These are phyloP conservation scores for Darevskia nairensis DNA, from an alignment of 2,797 vertebrate species.

Conservation along the genomic window DNA sequence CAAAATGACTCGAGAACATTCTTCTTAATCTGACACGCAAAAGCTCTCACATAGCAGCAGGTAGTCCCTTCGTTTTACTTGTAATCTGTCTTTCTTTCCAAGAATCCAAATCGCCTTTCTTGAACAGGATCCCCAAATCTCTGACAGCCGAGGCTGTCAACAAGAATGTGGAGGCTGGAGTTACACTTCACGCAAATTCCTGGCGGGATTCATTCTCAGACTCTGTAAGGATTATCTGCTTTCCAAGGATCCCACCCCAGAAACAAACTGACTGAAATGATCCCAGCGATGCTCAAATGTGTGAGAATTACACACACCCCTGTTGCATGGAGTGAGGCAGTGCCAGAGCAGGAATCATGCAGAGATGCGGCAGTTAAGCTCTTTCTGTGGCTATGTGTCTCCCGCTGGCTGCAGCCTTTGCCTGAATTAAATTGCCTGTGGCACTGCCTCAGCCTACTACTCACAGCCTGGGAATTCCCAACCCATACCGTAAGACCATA, in stretches of 20 bases:
- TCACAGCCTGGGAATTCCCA: neutral
- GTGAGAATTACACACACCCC: no score
- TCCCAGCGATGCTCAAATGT: neutral
- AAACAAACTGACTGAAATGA: neutral
- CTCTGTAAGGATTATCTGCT: neutral
- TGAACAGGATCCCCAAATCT: neutral
- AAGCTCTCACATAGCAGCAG: neutral
- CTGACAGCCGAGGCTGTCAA: neutral
- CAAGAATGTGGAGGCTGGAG: no score
- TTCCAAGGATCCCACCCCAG: neutral
- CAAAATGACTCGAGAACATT: neutral
- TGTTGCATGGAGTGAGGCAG: neutral
- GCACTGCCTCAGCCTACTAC: neutral
- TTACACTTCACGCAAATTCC: neutral
- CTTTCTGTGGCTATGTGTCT: no score
- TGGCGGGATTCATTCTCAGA: neutral
- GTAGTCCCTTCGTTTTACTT: neutral
- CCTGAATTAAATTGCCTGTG: rapidly evolving
- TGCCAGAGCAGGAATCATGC: neutral
- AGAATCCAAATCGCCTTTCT: neutral
- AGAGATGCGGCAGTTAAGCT: neutral
- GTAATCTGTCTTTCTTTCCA: neutral
- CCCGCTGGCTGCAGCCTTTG: no score
- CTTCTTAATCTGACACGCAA: neutral
- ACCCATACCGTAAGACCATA: neutral